Percentiles rank a stretch among this genome's conserved stretches.
Conservation (phyloP, 2,797 vertebrate species). For the Hafferia zeledoni region DNA sequence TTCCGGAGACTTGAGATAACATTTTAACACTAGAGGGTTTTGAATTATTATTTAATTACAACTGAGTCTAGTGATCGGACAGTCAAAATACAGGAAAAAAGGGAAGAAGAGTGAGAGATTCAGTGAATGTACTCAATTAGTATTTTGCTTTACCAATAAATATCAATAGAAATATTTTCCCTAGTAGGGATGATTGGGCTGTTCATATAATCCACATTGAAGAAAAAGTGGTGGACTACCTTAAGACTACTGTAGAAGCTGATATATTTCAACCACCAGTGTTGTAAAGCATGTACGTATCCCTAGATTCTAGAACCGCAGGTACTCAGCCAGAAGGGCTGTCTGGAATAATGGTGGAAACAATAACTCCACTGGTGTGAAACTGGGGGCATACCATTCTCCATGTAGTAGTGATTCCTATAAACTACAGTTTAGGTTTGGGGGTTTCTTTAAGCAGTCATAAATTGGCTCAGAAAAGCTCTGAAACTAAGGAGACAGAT, state of each 20-base stretch:
- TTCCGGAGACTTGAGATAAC: background rate
- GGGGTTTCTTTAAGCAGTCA: background rate
- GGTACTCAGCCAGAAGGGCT: background rate
- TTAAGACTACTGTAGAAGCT: background rate
- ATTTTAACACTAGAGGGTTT: background rate
- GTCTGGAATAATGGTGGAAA: background rate
- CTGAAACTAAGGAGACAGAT: background rate
- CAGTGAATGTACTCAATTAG: background rate
- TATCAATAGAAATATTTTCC: background rate
- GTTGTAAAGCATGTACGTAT: background rate
- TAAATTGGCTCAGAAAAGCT: background rate
- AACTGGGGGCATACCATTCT: background rate
- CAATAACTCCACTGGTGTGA: background rate
- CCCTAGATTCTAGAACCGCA: background rate
- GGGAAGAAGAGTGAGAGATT: background rate
- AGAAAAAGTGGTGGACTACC: background rate
- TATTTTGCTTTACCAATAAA: background rate
- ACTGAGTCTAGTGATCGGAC: background rate
- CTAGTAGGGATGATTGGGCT: background rate
- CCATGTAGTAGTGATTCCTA: background rate
- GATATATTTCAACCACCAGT: background rate
- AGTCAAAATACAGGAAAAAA: background rate
- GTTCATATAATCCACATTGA: accelerated
- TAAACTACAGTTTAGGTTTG: background rate
- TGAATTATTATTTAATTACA: background rate